Base-by-base conservation (phyloP, 2,888 invertebrate species). In the Arge pagana region DNA sequence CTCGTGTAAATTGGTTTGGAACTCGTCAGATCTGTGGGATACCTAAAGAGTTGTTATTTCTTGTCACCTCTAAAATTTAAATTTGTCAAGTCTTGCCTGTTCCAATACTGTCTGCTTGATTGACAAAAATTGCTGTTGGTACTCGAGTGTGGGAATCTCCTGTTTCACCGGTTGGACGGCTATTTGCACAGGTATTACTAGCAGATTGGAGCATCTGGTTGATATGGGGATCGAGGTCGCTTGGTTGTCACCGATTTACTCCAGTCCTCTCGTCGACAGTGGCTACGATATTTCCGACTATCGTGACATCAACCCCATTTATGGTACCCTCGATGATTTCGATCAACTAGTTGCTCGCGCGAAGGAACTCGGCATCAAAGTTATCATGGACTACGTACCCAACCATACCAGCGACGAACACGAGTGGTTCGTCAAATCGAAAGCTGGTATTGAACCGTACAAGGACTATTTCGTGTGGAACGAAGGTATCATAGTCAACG, bases 271-370 rank as follows among this genome's bases (percentile, higher is more conserved):
- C 85, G 77, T 81, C 2, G 90, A 90, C 68, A 87, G 85, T 60
- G 90, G 90, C 0, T 90, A 88, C 64, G 90, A 91, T 61, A 81
- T 89, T 39, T 80, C 85, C 0, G 83, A 90, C 68, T 88, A 83
- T 64, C 84, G 80, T 26, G 77, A 77, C 1, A 82, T 90, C 23
- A 85, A 89, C 31, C 80, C 82, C 0, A 80, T 84, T 40, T 90
- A 85, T 66, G 90, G 90, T 1, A 83, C 80, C 0, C 79, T 87
- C 78, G 79, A 80, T 1, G 88, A 89, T 67, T 87, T 90, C 58
- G 83, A 86, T 41, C 77, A 78, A 2, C 70, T 87, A 13, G 70
- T 86, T 7, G 74, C 67, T 36, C 81, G 80, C 67, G 81, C 84
- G 3, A 76, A 77, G 10, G 74, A 78, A 53, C 62, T 81, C 33